Percentiles rank a stretch among this genome's conserved stretches.
Conservation (phyloP, 2,888 invertebrate species). For the Opisthograptis luteolata region DNA sequence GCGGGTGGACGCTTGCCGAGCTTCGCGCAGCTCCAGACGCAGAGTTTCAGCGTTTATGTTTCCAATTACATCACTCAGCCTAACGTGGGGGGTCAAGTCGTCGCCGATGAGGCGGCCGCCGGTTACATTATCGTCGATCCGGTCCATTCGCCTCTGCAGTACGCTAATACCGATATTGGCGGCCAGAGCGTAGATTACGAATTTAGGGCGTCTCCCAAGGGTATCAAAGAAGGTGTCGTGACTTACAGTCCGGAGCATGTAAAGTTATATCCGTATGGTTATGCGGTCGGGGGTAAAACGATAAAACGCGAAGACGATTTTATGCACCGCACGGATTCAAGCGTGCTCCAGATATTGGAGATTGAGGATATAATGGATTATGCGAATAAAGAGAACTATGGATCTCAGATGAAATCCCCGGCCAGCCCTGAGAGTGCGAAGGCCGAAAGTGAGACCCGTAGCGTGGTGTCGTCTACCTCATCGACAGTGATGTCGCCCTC, state of each 20-base stretch:
- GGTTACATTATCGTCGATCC: conserved; percentile 77
- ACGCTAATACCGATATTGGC: conserved; percentile 62
- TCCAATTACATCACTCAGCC: conserved; percentile 84
- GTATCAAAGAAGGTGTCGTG: conserved; percentile 66
- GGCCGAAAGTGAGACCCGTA: conserved; percentile 67
- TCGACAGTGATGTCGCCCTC: conserved; percentile 64
- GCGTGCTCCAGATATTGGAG: conserved; percentile 72
- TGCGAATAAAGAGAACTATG: conserved; percentile 81
- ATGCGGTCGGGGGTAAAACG: conserved; percentile 71
- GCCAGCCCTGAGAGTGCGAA: conserved; percentile 78
- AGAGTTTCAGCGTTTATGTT: conserved; percentile 83
- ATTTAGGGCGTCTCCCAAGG: conserved; percentile 67
- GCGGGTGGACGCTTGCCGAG: conserved; percentile 85
- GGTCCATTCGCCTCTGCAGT: conserved; percentile 67
- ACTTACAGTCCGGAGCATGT: conserved; percentile 65
- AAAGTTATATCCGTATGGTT: conserved; percentile 69
- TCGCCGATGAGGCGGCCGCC: conserved; percentile 80
- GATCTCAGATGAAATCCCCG: conserved; percentile 76
- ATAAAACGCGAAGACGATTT: conserved; percentile 68
- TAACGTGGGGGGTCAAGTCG: conserved; percentile 92
- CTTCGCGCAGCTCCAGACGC: conserved; percentile 86
- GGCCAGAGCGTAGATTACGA: conserved; percentile 69
- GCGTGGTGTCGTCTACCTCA: conserved; percentile 66
- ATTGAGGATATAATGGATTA: conserved; percentile 81
- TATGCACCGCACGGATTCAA: conserved; percentile 57